Evolutionary conservation across 2,113 vertebrate species (phyloP).

Genomic region (Brevimyrus niger): DNA sequence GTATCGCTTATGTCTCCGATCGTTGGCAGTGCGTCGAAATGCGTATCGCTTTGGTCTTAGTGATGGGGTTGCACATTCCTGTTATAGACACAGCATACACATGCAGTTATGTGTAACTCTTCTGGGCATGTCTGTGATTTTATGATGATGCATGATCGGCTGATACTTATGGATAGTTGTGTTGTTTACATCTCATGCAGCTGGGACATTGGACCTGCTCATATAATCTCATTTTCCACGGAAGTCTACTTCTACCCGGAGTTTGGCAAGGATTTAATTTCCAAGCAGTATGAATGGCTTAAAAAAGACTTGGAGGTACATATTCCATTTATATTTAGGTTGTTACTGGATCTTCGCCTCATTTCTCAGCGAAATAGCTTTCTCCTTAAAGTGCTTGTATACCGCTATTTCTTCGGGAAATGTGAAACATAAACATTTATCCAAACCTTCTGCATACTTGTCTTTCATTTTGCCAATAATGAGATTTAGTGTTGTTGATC

Average conservation of each 20-base stretch:
- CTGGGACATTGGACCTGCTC: conserved; percentile 76
- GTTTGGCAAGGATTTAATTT: conserved; percentile 65
- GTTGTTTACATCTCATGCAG: conserved; percentile 50
- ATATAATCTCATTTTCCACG: conserved; percentile 79
- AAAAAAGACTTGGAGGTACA: conserved; percentile 70
- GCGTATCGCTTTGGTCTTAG: neutral
- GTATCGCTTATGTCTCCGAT: neutral
- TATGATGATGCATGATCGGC: neutral
- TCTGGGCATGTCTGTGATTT: neutral
- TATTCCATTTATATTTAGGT: neutral
- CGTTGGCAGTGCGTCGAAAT: neutral
- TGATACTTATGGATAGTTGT: conserved; percentile 27
- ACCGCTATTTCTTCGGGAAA: neutral
- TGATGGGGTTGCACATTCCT: neutral
- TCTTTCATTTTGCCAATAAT: conserved; percentile 5
- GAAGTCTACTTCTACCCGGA: conserved; percentile 78
- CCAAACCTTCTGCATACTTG: conserved; percentile 7
- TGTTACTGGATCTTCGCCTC: neutral
- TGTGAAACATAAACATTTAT: neutral
- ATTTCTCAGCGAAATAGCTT: conserved; percentile 1
- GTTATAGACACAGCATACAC: neutral
- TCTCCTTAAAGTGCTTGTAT: neutral
- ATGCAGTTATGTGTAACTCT: neutral
- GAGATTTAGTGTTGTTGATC: neutral
- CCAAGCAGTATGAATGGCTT: conserved; percentile 73